phyloP scores from a whole-genome alignment of 2,888 invertebrate species.

The Sthenelais limicola region DNA sequence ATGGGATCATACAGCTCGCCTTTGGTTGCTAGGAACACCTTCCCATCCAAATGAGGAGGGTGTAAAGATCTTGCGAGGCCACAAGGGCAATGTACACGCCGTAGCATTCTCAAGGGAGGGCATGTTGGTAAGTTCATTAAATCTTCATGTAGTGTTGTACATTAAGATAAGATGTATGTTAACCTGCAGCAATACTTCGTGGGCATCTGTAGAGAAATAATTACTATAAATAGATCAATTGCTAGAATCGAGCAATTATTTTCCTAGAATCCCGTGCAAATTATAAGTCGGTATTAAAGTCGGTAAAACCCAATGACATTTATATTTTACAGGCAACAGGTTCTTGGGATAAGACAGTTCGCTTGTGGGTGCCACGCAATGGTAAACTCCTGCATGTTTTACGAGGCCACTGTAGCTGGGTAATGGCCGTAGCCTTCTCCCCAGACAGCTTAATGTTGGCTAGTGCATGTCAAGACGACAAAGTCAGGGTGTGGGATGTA shows the following conservation, averaged over 20 bases:
- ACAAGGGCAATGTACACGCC: constrained; percentile 67
- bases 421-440: constrained; percentile 68
- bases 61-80: constrained; percentile 61
- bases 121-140: constrained; percentile 61
- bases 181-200: constrained; percentile 6
- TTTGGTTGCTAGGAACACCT: constrained; percentile 61
- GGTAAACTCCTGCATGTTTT: constrained; percentile 53
- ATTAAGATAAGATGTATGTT: not conserved
- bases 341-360: constrained; percentile 69
- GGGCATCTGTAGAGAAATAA: not conserved
- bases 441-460: constrained; percentile 65
- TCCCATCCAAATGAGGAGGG: constrained; percentile 11
- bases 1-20: constrained; percentile 68
- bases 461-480: constrained; percentile 69
- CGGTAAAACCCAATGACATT: no score
- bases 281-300: no score
- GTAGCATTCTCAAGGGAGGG: constrained; percentile 69
- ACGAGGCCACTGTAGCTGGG: constrained; percentile 58
- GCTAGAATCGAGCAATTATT: no score
- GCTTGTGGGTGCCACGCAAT: constrained; percentile 67
- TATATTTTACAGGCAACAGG: constrained; percentile 64
- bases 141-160: not conserved
- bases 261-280: no score
- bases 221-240: not conserved
- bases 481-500: constrained; percentile 69